These are phyloP conservation scores for Thalassoma bifasciatum DNA, from an alignment of 2,113 vertebrate species.

Conservation along the genomic window DNA sequence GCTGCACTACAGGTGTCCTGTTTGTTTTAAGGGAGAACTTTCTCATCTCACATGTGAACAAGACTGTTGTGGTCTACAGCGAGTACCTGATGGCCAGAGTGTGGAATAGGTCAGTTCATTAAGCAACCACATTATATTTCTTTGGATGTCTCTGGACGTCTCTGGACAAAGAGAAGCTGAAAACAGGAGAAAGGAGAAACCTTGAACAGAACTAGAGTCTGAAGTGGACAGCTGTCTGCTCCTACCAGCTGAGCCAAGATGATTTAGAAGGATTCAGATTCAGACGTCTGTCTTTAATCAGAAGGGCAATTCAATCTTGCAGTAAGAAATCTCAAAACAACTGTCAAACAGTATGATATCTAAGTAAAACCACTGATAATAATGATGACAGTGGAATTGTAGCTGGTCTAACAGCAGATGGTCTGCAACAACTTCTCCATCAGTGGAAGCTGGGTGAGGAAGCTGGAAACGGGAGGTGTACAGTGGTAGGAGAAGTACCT, in stretches of 20 bases:
- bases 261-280: too few species aligned
- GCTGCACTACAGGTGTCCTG: neutral
- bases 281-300: too few species aligned
- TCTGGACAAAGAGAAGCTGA: too few species aligned
- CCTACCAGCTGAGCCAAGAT: too few species aligned
- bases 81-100: constrained; percentile 33
- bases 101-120: constrained; percentile 8
- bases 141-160: too few species aligned
- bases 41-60: neutral
- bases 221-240: too few species aligned
- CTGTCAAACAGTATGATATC: too few species aligned
- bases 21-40: neutral
- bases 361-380: neutral
- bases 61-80: constrained; percentile 4
- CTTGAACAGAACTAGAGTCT: too few species aligned
- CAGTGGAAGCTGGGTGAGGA: constrained; percentile 29
- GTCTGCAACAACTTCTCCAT: neutral
- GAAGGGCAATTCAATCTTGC: too few species aligned
- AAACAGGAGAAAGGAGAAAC: too few species aligned
- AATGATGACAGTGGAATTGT: neutral
- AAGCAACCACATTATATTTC: neutral
- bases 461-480: constrained; percentile 41
- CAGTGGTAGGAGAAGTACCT: constrained; percentile 66
- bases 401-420: neutral
- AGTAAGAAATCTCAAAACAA: too few species aligned